Evolutionary conservation across 2,797 vertebrate species (phyloP).

Genomic region (Heteromormyrus szaboi): DNA sequence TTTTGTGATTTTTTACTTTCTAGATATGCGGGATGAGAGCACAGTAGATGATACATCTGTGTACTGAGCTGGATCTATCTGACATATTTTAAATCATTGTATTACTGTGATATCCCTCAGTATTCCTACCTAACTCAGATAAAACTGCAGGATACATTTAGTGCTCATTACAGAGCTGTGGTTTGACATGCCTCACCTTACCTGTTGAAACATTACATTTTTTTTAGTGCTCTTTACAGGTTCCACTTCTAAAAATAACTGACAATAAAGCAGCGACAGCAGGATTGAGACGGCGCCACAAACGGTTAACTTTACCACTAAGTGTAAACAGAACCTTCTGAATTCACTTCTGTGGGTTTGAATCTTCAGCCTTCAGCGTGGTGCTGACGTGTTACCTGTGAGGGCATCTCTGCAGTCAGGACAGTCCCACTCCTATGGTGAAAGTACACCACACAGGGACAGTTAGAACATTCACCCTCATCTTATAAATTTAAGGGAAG

Average conservation of each 20-base stretch:
- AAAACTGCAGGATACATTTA: neutral
- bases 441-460: constrained; percentile 9
- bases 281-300: neutral
- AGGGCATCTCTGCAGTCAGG: constrained; percentile 38
- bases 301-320: constrained; percentile 13
- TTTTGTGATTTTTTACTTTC: neutral
- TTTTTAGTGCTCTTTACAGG: neutral
- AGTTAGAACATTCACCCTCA: neutral
- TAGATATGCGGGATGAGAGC: neutral
- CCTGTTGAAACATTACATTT: neutral
- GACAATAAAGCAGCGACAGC: neutral
- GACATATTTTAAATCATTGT: neutral
- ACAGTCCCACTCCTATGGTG: constrained; percentile 27
- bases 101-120: neutral
- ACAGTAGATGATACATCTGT: neutral
- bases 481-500: neutral
- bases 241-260: neutral
- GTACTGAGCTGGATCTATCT: neutral
- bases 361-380: constrained; percentile 17
- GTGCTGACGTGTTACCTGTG: constrained; percentile 38
- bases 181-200: neutral
- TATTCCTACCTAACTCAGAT: neutral
- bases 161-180: neutral
- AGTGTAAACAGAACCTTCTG: constrained; percentile 34
- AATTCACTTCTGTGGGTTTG: constrained; percentile 27